Conservation (phyloP, 2,888 invertebrate species). For the Euplagia quadripunctaria region DNA sequence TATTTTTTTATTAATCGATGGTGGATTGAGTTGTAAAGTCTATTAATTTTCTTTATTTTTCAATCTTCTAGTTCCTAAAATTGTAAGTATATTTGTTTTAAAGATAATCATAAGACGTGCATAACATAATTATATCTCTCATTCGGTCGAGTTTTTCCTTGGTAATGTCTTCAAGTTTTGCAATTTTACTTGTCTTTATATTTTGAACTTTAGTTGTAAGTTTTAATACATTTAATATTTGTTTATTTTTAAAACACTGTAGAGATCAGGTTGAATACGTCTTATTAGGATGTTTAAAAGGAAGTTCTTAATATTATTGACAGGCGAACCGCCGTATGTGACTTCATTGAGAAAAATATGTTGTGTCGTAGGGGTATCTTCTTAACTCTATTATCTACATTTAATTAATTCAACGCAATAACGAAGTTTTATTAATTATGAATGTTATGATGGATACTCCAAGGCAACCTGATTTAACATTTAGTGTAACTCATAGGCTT, state of each 20-base stretch:
- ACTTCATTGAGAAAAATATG: not conserved
- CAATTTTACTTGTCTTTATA: constrained; percentile 29
- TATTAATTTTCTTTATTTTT: constrained; percentile 53
- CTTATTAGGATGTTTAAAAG: constrained; percentile 5
- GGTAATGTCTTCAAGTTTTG: constrained; percentile 39
- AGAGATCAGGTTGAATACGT: not conserved
- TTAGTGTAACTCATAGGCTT: not conserved
- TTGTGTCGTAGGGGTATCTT: not conserved
- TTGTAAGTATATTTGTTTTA: constrained; percentile 53
- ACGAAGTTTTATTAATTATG: not conserved
- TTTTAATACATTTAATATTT: constrained; percentile 12
- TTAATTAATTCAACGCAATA: not conserved
- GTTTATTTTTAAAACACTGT: not conserved
- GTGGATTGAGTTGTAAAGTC: constrained; percentile 59
- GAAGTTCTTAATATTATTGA: constrained; percentile 23
- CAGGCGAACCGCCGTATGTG: constrained; percentile 9
- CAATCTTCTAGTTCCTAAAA: constrained; percentile 43
- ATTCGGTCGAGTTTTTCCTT: constrained; percentile 14
- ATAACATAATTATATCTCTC: not conserved
- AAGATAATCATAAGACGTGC: not conserved
- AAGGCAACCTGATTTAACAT: not conserved
- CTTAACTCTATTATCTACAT: not conserved
- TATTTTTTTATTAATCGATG: constrained; percentile 59
- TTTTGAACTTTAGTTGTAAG: constrained; percentile 25
- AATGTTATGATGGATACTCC: not conserved